phyloP scores from a whole-genome alignment of 2,888 invertebrate genomes.

The Gortyna flavago region DNA sequence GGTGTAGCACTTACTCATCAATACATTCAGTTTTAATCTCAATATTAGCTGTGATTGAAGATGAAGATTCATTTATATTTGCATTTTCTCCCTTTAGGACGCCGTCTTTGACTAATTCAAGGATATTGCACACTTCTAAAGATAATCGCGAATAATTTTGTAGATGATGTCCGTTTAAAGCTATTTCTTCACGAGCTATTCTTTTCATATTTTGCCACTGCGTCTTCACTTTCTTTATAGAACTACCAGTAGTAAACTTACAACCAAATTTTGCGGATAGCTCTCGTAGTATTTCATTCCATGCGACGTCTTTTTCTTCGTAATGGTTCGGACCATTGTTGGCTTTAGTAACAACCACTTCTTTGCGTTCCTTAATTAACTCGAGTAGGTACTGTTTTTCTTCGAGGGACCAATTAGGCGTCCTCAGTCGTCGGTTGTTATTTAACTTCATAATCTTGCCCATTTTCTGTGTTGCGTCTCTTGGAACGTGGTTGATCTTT shows the following conservation, averaged over 20 bases:
- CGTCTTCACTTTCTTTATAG: constrained; percentile 87
- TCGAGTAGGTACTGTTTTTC: constrained; percentile 87
- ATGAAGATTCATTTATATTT: constrained; percentile 75
- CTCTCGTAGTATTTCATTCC: constrained; percentile 84
- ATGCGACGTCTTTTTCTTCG: constrained; percentile 86
- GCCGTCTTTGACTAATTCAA: constrained; percentile 82
- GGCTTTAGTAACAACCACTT: constrained; percentile 82
- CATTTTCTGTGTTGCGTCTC: constrained; percentile 77
- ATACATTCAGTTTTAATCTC: constrained; percentile 86
- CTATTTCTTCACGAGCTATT: constrained; percentile 85
- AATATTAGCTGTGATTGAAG: constrained; percentile 77
- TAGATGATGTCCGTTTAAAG: constrained; percentile 76
- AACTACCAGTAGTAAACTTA: constrained; percentile 82
- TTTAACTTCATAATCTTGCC: constrained; percentile 83
- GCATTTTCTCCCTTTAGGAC: constrained; percentile 75
- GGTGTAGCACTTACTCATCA: constrained; percentile 81
- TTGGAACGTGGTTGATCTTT: constrained; percentile 84
- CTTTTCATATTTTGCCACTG: constrained; percentile 89
- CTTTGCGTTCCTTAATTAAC: constrained; percentile 85
- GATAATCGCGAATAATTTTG: constrained; percentile 81
- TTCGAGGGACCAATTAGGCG: constrained; percentile 86
- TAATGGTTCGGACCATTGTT: constrained; percentile 86
- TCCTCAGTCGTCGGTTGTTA: constrained; percentile 81
- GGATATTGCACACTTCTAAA: constrained; percentile 82
- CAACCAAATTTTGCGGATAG: constrained; percentile 81